A percentile compares a stretch with the other conserved stretches of the same genome.
Conservation (phyloP, 2,888 invertebrate genomes). For the Diplazon laetatorius region DNA sequence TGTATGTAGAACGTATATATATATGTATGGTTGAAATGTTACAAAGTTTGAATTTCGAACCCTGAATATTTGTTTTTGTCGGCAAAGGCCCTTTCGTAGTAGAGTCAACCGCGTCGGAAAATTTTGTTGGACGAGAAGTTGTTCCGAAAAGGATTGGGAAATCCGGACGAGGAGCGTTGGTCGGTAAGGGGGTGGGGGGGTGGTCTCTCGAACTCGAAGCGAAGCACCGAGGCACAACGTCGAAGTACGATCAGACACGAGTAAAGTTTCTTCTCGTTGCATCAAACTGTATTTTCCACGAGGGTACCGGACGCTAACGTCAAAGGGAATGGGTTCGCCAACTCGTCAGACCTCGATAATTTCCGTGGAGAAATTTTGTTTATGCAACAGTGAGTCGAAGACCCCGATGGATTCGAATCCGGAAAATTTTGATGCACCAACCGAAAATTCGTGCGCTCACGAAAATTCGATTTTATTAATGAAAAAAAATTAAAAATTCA, state of each 20-base stretch:
- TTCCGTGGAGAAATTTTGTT: constrained; percentile 14
- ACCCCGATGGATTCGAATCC: too few relatives aligned
- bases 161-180: background rate
- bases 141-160: constrained; percentile 13
- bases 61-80: background rate
- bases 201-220: background rate
- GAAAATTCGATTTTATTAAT: too few relatives aligned
- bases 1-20: too few relatives aligned
- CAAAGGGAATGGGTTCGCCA: constrained; percentile 24
- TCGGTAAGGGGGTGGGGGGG: too few relatives aligned
- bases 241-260: constrained; percentile 15
- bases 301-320: constrained; percentile 4
- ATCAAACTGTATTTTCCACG: constrained; percentile 15
- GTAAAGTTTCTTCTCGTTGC: constrained; percentile 14
- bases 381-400: constrained; percentile 4
- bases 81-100: background rate
- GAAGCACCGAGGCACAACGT: background rate
- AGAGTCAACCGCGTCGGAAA: constrained; percentile 16
- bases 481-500: too few relatives aligned
- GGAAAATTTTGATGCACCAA: too few relatives aligned
- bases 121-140: constrained; percentile 16
- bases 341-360: constrained; percentile 23
- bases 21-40: background rate
- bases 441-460: too few relatives aligned
- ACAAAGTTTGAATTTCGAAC: background rate